Base-by-base conservation (phyloP, 2,113 vertebrate genomes). In the Oreotrochilus melanogaster region DNA sequence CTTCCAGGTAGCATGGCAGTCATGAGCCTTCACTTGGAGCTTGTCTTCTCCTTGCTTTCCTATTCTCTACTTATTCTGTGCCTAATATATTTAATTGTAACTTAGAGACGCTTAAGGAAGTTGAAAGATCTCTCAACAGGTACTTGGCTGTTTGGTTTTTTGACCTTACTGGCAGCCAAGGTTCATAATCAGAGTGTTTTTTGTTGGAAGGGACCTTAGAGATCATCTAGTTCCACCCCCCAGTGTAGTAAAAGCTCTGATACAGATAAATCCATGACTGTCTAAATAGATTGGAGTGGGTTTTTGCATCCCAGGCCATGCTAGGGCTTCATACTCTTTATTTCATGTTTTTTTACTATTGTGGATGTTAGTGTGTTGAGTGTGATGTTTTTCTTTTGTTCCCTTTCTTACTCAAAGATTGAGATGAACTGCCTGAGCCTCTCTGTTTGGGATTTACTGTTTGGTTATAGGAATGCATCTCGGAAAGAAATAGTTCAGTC, bases 401-500 rank as follows among this genome's bases (percentile, higher is more conserved):
- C 53, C n/a, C 71, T 86, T 87, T 61, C 17, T 86, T 87, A 9
- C 28, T 89, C 1, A 24, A 79, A 82, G 61, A 69, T 86, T 82
- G 47, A 57, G 74, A 45, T 84, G 64, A 86, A 74, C 56, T 94
- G 60, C 65, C 51, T 91, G 70, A 70, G 58, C 31, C 23, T 80
- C 50, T 74, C 37, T 82, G 75, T 31, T 58, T 82, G 24, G 66
- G 56, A 90, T 94, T 95, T 94, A 51, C 33, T 80, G 43, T 78
- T 90, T 92, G 78, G 45, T 73, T 89, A 37, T 64, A 79, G 87
- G 85, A 66, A 66, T 56, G n/a, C 45, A 22, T 73, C 39, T 87
- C 76, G n/a, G n/a, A 31, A 86, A 94, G 71, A 86, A 92, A 37
- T 62, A 79, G 43, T 80, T 88, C 74, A 83, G 78, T 96, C 64